Base-by-base conservation (phyloP, 2,797 vertebrate species). In the Hozukius guyotensis region DNA sequence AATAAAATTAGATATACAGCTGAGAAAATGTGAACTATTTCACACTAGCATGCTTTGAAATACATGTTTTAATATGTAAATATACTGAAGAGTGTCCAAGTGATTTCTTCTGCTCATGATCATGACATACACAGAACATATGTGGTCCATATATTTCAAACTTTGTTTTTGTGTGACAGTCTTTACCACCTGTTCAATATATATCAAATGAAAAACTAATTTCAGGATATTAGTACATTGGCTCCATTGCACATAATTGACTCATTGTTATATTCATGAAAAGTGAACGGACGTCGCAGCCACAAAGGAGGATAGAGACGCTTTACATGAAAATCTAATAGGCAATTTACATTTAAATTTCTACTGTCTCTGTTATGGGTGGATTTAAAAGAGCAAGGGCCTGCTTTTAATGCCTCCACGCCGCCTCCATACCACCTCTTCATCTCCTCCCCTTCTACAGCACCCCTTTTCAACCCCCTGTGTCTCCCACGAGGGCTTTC, bases 311-410 rank as follows among this genome's bases (percentile, higher is more conserved):
- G 87, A 92, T 86, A 85, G 88, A 90, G 81, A 94, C 91, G 90
- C 93, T 93, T 94, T 93, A 94, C 89, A 91, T 88, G 90, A 89
- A 94, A 95, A 93, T 92, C 91, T 95, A 95, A 95, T 93, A 94
- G 94, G 90, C 92, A 93, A 95, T 96, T 96, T 95, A 90, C 93
- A 96, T 95, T 95, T 94, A 93, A 94, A 96, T 96, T 91, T 95
- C 89, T 81, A 93, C 91, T 89, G 91, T 91, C 81, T 94, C 88
- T 88, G 87, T 94, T 94, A 93, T 65, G 83, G 87, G 78, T 88
- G 88, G 89, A 93, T 94, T 94, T 94, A 94, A 95, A 95, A 94
- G 92, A 93, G 93, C 91, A 88, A 87, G 76, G 82, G 83, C 85
- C 86, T 85, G 84, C 90, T 89, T 95, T 92, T 91, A 93, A 94